Base-by-base conservation (phyloP, 2,113 vertebrate genomes). In the Atractosteus spatula region DNA sequence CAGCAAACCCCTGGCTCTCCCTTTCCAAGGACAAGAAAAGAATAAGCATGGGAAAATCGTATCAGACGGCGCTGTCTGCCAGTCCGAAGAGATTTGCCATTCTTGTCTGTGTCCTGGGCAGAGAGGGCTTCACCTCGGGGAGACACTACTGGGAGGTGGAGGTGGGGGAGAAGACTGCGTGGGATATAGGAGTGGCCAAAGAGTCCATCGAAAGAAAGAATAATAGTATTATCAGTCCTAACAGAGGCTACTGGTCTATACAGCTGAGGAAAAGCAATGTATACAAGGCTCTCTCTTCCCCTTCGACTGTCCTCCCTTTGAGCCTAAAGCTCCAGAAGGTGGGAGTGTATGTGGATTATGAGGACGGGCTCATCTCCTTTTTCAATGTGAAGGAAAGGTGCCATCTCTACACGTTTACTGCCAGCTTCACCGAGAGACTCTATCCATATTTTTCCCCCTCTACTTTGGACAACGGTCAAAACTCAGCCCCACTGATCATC, bases 101-200 rank as follows among this genome's bases (percentile, higher is more conserved):
- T n/a, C 51, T 16, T 10, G 16, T 10, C 17, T 11, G 29, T 17
- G 73, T 70, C 43, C 57, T 74, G 43, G 44, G 42, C 3, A 6
- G 11, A 0, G 56, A 63, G 16, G 66, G 59, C 2, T 74, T 74
- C 59, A 3, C 43, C 41, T 70, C 57, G 0, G 73, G 73, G 4
- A n/a, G 17, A 45, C 73, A 74, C 57, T 74, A 74, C 59, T 74
- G 73, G 73, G 67, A 74, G 56, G 67, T 74, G 59, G 43, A 74
- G 2, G 67, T 74, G 41, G 57, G 56, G 8, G n/a, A 11, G n/a
- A 63, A 62, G 73, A 3, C 67, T 8, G 56, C 7, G 7, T 74
- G 73, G 73, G 62, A 17, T 56, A 3, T 74, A 3, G 73, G 73
- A 2, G 56, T 29, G 4, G 57, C 57, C 51, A 17, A 3, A 3